phyloP scores from a whole-genome alignment of 2,888 invertebrate genomes.

The Muscina levida region DNA sequence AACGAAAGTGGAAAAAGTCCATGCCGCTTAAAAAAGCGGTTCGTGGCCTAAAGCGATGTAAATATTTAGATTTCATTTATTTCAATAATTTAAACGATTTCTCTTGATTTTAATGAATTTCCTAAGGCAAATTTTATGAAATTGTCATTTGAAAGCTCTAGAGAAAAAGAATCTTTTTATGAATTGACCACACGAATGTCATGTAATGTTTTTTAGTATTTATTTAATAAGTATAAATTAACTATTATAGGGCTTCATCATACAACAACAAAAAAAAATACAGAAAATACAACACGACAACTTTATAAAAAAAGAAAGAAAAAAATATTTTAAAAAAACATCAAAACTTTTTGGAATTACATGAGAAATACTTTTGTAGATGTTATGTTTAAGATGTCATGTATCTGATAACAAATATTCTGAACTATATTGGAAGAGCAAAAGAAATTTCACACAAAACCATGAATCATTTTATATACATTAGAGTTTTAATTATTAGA shows the following conservation, averaged over 20 bases:
- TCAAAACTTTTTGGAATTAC: constrained; percentile 10
- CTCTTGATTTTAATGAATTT: neutral
- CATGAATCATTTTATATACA: neutral
- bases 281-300: constrained; percentile 13
- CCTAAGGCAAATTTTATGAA: neutral
- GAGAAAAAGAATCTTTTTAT: neutral
- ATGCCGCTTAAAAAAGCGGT: no score
- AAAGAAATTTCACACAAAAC: neutral
- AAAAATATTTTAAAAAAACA: constrained; percentile 8
- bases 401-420: neutral
- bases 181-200: neutral
- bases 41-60: constrained; percentile 16
- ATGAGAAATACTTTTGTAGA: constrained; percentile 8
- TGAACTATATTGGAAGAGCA: neutral
- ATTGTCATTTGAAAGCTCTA: neutral
- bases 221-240: constrained; percentile 34
- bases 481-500: neutral
- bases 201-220: constrained; percentile 17
- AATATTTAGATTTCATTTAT: constrained; percentile 27
- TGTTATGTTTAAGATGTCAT: constrained; percentile 1
- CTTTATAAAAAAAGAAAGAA: constrained; percentile 18
- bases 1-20: constrained; percentile 1
- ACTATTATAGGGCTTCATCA: constrained; percentile 39
- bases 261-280: constrained; percentile 30
- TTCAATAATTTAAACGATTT: constrained; percentile 5